Evolutionary conservation across 2,797 vertebrate genomes (phyloP), one percentile per base, ranked within the genome.

Genomic region (Naso thynnoides): DNA sequence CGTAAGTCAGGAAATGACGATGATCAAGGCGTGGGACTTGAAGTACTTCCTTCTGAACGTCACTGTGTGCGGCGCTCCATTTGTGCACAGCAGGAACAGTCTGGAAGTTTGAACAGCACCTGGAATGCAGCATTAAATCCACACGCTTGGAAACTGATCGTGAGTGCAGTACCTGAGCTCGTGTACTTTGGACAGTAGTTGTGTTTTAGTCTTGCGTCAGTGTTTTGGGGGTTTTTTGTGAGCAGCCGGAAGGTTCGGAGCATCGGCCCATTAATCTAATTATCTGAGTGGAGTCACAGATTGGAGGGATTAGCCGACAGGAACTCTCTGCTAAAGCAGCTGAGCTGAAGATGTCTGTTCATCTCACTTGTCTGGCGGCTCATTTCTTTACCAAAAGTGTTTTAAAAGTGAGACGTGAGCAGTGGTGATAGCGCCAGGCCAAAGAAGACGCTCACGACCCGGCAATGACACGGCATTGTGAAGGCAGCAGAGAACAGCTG

Each of bases 231-330:
- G n/a, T 70, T 18, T 26, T 26, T 38, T 27, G 36, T 3, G 33
- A 67, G 65, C 55, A 39, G 38, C 42, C 65, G 31, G 52, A n/a
- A 59, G 73, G 15, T 6, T 27, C 38, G n/a, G 71, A 58, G 60
- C 27, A 23, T 59, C 14, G 19, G 16, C 19, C 47, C 23, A 52
- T 80, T 84, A 70, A 79, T 86, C 77, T 73, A 74, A 83, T 84
- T 83, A 86, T 81, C 63, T 15, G 36, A 27, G 41, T 60, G 67
- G 68, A 62, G 76, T 86, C 58, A 39, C 74, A 82, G 79, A 87
- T 78, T 78, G 72, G 62, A 72, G 49, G 70, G 76, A 85, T 88
- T 88, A 81, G 47, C 71, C 23, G 76, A 44, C 57, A 33, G 73
- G 41, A 73, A 60, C 72, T 55, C 54, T 61, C 38, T 13, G 70